phyloP scores from a whole-genome alignment of 2,888 invertebrate species.

The Phortica okadai region DNA sequence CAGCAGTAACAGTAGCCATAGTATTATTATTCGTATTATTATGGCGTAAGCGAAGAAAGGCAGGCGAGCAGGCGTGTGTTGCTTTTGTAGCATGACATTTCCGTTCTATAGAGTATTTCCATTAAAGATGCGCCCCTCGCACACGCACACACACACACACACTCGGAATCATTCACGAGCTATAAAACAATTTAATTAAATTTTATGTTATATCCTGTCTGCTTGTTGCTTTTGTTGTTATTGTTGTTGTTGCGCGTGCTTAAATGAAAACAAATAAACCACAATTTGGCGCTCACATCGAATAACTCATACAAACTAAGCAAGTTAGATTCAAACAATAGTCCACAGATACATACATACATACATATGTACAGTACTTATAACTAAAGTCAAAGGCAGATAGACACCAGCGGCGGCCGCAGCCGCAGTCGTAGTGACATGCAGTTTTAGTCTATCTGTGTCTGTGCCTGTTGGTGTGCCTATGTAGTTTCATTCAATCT shows the following conservation, averaged over 20 bases:
- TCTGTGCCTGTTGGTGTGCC: conserved; percentile 35
- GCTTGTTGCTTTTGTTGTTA: conserved; percentile 21
- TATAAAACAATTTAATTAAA: conserved; percentile 69
- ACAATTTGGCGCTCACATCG: conserved; percentile 56
- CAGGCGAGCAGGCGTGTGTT: background rate
- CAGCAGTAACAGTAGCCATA: no score
- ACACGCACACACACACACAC: background rate
- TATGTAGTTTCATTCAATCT: background rate
- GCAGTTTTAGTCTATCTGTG: conserved; percentile 46
- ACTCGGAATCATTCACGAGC: conserved; percentile 46
- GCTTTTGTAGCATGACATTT: conserved; percentile 9
- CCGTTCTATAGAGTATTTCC: background rate
- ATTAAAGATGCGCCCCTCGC: conserved; percentile 7
- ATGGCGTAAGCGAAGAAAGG: no score
- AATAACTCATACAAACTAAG: conserved; percentile 25
- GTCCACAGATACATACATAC: conserved; percentile 2
- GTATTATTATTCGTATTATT: no score
- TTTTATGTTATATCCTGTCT: conserved; percentile 55
- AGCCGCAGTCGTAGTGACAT: no score
- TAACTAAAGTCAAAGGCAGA: conserved; percentile 12
- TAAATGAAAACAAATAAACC: conserved; percentile 69
- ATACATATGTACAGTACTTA: conserved; percentile 6
- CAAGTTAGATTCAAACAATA: background rate
- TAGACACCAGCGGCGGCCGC: conserved; percentile 19
- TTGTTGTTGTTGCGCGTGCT: conserved; percentile 34